Evolutionary conservation across 2,113 vertebrate genomes (phyloP).

Genomic region (Notiomystis cincta): DNA sequence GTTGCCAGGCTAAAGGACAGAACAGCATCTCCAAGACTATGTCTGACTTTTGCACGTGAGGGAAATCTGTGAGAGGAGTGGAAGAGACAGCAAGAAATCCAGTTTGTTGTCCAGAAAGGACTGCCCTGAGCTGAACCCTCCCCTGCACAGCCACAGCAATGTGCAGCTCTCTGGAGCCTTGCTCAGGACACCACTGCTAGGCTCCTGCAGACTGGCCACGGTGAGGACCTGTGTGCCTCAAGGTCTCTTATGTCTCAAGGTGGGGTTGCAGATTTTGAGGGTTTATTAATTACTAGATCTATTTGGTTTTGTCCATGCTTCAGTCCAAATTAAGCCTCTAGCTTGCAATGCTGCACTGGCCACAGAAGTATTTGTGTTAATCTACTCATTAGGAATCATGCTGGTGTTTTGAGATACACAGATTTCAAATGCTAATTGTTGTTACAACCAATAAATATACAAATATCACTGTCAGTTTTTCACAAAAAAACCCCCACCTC

Average conservation of each 20-base stretch:
- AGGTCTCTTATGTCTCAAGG: background rate
- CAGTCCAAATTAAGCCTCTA: background rate
- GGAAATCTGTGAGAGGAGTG: background rate
- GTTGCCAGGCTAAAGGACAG: background rate
- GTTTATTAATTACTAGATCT: background rate
- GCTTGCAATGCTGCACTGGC: background rate
- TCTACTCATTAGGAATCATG: background rate
- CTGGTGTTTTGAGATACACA: background rate
- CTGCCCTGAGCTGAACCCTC: background rate
- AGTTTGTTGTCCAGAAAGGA: background rate
- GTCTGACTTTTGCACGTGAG: background rate
- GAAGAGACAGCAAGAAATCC: background rate
- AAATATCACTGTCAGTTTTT: background rate
- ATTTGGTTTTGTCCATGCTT: background rate
- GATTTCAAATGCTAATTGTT: background rate
- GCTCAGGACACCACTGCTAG: background rate
- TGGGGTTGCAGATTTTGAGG: background rate
- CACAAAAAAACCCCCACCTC: fast-evolving
- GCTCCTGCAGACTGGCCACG: background rate
- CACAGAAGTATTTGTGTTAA: background rate
- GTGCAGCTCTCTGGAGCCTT: background rate
- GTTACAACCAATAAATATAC: background rate
- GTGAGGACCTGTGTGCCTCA: background rate
- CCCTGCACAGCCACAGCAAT: background rate
- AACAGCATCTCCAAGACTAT: background rate